Evolutionary conservation across 2,797 vertebrate species (phyloP).

Genomic region (Sebastes vulpes): DNA sequence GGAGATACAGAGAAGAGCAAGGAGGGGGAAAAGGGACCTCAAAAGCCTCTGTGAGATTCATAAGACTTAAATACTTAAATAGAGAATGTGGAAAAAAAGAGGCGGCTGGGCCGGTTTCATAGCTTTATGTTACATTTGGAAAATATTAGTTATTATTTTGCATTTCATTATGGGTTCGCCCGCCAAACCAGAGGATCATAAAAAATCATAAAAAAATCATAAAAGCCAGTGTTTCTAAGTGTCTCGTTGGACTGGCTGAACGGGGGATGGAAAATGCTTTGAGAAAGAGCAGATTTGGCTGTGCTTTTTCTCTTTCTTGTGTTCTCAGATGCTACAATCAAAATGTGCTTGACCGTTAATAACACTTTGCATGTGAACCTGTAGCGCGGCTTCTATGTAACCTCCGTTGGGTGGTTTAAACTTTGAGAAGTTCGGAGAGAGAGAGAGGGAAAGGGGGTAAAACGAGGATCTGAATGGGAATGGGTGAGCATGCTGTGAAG

Average conservation of each 20-base stretch:
- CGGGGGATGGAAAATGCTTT: constrained; percentile 58
- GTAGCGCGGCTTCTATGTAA: constrained; percentile 1
- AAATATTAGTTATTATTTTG: constrained; percentile 88
- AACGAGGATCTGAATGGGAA: constrained; percentile 36
- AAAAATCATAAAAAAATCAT: constrained; percentile 80
- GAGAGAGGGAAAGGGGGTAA: neutral
- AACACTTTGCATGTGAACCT: constrained; percentile 55
- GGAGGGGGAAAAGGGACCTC: constrained; percentile 48
- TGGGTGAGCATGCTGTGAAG: constrained; percentile 36
- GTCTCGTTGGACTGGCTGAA: constrained; percentile 61
- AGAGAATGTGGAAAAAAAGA: constrained; percentile 65
- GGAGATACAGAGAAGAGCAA: constrained; percentile 5
- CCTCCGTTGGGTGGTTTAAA: constrained; percentile 9
- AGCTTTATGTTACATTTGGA: constrained; percentile 85
- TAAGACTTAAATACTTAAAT: constrained; percentile 60
- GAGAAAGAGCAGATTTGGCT: constrained; percentile 64
- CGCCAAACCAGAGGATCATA: constrained; percentile 81
- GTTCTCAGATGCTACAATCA: constrained; percentile 55
- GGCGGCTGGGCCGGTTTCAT: constrained; percentile 63
- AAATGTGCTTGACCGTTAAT: constrained; percentile 33
- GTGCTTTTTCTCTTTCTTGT: constrained; percentile 46
- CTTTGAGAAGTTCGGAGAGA: neutral
- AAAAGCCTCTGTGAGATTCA: constrained; percentile 68
- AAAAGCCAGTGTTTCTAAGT: constrained; percentile 79
- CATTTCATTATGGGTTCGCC: constrained; percentile 79